phyloP scores from a whole-genome alignment of 1,140 invertebrate species.

The Drosophila lini region DNA sequence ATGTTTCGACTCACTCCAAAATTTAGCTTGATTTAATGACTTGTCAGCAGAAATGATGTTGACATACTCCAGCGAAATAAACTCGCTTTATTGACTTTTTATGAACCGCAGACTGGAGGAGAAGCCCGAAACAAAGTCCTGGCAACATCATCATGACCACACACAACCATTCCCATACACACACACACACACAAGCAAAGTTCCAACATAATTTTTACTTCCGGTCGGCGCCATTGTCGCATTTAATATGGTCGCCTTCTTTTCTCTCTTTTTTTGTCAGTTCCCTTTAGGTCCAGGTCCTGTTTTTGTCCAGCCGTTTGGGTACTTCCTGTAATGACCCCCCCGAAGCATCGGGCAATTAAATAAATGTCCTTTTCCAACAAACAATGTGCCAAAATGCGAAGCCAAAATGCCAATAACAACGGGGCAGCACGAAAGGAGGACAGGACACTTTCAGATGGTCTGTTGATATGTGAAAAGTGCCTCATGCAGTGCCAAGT shows the following conservation, averaged over 20 bases:
- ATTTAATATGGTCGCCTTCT: conserved; percentile 54
- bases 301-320: conserved; percentile 22
- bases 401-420: conserved; percentile 29
- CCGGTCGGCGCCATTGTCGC: conserved; percentile 74
- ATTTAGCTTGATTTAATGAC: conserved; percentile 65
- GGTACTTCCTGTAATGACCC: conserved; percentile 59
- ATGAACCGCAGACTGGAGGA: conserved; percentile 68
- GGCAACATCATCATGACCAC: conserved; percentile 46
- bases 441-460: conserved; percentile 7
- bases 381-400: conserved; percentile 52
- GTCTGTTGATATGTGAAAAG: conserved; percentile 40
- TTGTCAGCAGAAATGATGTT: conserved; percentile 76
- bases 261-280: conserved; percentile 5
- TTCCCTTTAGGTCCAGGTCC: conserved; percentile 33
- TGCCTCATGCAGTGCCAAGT: conserved; percentile 5
- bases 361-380: conserved; percentile 55
- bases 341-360: conserved; percentile 55
- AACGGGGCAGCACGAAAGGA: conserved; percentile 22
- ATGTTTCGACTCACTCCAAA: background rate
- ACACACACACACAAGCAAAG: conserved; percentile 39
- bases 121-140: conserved; percentile 57
- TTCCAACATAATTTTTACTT: conserved; percentile 80
- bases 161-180: conserved; percentile 44
- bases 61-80: conserved; percentile 68
- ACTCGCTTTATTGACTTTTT: conserved; percentile 78